Evolutionary conservation across 2,888 invertebrate genomes (phyloP).

Genomic region (Rhagonycha lutea): DNA sequence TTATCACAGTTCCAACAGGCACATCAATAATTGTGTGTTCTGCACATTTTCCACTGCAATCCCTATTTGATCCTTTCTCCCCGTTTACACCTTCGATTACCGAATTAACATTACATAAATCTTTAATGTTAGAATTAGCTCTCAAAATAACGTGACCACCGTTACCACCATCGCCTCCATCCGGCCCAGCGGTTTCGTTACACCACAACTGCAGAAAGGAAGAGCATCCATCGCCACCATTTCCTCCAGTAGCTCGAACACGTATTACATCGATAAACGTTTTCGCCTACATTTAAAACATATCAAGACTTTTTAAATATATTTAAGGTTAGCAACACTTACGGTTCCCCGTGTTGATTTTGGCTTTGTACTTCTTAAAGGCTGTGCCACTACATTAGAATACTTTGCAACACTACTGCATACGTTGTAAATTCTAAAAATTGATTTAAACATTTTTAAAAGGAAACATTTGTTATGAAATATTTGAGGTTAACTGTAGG

Average conservation of each 20-base stretch:
- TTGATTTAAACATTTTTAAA: neutral
- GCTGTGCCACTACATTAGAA: constrained; percentile 42
- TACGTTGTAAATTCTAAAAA: neutral
- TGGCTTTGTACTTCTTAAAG: constrained; percentile 55
- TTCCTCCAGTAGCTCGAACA: constrained; percentile 74
- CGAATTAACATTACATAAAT: constrained; percentile 68
- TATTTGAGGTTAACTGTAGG: neutral
- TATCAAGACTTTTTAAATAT: neutral
- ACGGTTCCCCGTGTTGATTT: constrained; percentile 56
- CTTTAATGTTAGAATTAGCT: constrained; percentile 70
- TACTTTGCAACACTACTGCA: neutral
- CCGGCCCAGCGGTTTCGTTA: constrained; percentile 91
- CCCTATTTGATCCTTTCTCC: constrained; percentile 71
- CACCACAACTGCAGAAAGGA: constrained; percentile 82
- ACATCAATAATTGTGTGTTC: constrained; percentile 73
- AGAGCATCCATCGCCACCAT: constrained; percentile 91
- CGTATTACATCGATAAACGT: constrained; percentile 70
- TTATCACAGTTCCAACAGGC: constrained; percentile 81
- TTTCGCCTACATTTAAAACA: constrained; percentile 52
- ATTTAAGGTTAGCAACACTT: constrained; percentile 25
- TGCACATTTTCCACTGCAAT: constrained; percentile 84
- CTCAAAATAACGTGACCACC: constrained; percentile 92
- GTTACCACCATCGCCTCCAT: constrained; percentile 95
- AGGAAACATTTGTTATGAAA: neutral
- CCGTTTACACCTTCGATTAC: constrained; percentile 71